Evolutionary conservation across 2,113 vertebrate species (phyloP).

Genomic region (Myotis brandtii): DNA sequence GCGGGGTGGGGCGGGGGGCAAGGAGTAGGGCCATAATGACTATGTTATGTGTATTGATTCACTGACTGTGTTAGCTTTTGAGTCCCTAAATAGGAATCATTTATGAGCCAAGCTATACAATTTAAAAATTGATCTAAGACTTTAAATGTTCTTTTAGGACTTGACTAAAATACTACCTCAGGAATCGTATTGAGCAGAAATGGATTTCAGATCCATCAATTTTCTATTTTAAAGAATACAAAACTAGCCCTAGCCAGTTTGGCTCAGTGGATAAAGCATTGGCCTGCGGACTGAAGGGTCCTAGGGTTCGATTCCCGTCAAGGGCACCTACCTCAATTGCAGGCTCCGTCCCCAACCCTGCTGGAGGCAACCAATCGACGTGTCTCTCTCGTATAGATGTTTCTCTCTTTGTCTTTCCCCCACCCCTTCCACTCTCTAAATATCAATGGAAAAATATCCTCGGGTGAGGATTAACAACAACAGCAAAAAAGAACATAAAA

Average conservation of each 20-base stretch:
- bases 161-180: constrained; percentile 44
- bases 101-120: neutral
- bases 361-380: too few species aligned
- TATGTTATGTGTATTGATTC: constrained; percentile 19
- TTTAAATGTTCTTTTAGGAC: constrained; percentile 45
- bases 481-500: constrained; percentile 34
- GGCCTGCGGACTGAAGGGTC: too few species aligned
- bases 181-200: constrained; percentile 54
- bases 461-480: too few species aligned
- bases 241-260: constrained; percentile 15
- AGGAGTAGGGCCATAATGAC: neutral
- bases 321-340: too few species aligned
- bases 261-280: too few species aligned
- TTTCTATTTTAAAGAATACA: constrained; percentile 63
- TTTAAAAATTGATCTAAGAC: constrained; percentile 50
- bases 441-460: too few species aligned
- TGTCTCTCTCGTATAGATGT: too few species aligned
- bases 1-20: neutral
- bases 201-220: constrained; percentile 53
- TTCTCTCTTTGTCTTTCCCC: too few species aligned
- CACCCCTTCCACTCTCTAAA: too few species aligned
- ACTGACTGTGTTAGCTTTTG: neutral
- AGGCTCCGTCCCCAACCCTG: too few species aligned
- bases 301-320: too few species aligned
- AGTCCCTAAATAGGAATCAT: constrained; percentile 46